These are phyloP conservation scores for Ceyx cyanopectus DNA, from an alignment of 2,113 vertebrate species.

Conservation along the genomic window DNA sequence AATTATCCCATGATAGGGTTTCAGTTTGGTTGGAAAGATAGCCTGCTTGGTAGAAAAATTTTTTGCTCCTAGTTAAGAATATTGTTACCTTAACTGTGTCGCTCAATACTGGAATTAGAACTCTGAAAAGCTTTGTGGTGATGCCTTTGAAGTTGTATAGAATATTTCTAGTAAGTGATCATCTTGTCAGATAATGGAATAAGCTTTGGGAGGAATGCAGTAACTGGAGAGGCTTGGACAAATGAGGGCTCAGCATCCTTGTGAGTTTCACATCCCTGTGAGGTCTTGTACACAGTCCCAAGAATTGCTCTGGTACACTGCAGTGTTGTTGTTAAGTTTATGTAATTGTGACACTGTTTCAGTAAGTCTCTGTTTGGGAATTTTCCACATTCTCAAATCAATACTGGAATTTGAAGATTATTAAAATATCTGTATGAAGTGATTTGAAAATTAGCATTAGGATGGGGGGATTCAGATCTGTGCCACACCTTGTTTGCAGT, in stretches of 20 bases:
- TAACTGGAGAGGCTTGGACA: neutral
- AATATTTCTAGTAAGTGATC: neutral
- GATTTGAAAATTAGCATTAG: neutral
- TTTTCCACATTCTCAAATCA: neutral
- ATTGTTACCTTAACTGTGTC: neutral
- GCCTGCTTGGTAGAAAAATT: neutral
- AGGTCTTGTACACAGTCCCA: neutral
- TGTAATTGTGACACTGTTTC: neutral
- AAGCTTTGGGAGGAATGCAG: neutral
- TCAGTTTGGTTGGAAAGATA: neutral
- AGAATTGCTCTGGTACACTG: neutral
- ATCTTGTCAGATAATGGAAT: neutral
- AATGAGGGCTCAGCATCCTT: neutral
- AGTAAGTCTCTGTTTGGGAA: neutral
- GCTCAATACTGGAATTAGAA: neutral
- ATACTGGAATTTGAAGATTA: neutral
- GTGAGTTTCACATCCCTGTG: neutral
- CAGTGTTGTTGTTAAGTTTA: neutral
- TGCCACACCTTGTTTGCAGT: neutral
- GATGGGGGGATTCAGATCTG: fast-evolving
- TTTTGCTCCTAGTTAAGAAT: neutral
- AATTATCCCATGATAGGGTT: neutral
- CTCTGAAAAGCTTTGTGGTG: neutral
- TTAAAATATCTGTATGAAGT: neutral
- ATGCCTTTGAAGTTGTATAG: neutral